Evolutionary conservation across 2,797 vertebrate species (phyloP), one percentile per base, ranked within the genome.

Genomic region (Scarus forsteni): DNA sequence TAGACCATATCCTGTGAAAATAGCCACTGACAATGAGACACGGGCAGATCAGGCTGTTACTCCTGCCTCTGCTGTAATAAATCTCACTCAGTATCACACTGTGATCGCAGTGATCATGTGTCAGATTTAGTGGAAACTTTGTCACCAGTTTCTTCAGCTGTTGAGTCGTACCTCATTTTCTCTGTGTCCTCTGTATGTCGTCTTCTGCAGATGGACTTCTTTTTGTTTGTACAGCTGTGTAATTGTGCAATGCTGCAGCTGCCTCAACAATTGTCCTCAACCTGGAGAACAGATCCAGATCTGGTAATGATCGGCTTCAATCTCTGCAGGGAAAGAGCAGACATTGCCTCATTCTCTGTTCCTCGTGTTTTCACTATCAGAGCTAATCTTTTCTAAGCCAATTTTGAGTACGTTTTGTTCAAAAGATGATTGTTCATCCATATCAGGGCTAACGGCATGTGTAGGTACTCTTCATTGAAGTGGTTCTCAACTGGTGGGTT

Each of bases 141-240:
- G 49, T 58, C 6, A 18, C 39, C 67, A 45, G 51, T 57, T 48
- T 45, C 54, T 57, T 49, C 70, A 80, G 63, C 63, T 77, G 65
- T 60, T 61, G 46, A 38, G 38, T 15, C 16, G 0, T 35, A 27
- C 38, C n/a, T 42, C 3, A 7, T 51, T 60, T 36, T 44, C 53
- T 14, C 49, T 55, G 60, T 40, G 51, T 72, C 54, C 19, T 35
- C 27, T 11, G 50, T 34, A 8, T 48, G n/a, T 36, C 40, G 57
- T 50, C 48, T 16, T 52, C 53, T 52, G 38, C 63, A 66, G 72
- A 77, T 78, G 57, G 50, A 70, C 60, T 62, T 42, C 67, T 80
- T 27, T 27, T 27, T 87, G 73, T 83, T 83, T 88, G 75, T 60
- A 58, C 80, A 85, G 72, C 75, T 86, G 77, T 43, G 38, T 57